Evolutionary conservation across 2,888 invertebrate species (phyloP).

Genomic region (Strigamia crassipes): DNA sequence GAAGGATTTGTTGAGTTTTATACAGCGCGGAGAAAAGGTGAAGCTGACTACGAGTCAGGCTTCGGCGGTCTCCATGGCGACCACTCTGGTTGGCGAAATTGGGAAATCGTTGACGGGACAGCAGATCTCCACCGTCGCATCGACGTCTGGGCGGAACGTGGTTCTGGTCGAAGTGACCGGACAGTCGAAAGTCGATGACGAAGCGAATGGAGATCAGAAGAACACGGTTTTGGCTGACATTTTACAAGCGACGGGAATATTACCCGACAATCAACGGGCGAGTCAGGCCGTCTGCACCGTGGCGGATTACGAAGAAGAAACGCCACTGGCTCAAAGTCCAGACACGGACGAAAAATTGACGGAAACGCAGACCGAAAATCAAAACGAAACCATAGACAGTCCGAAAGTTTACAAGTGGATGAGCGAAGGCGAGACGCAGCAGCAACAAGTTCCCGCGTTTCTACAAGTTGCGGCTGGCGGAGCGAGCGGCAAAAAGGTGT

Average conservation of each 20-base stretch:
- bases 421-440: not conserved
- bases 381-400: not conserved
- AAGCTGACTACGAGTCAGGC: not conserved
- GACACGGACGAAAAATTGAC: not conserved
- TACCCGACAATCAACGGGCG: constrained; percentile 49
- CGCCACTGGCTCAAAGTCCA: not conserved
- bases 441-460: constrained; percentile 1
- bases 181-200: not conserved
- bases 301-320: not conserved
- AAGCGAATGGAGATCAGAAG: constrained; percentile 50
- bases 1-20: not conserved
- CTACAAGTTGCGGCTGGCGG: not conserved
- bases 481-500: not conserved
- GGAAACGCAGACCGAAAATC: not conserved
- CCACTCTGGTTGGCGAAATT: not conserved
- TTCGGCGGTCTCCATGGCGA: not conserved
- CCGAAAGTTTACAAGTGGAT: not conserved
- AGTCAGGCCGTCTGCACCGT: not conserved
- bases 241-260: constrained; percentile 56
- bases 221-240: constrained; percentile 56
- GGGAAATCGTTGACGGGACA: not conserved
- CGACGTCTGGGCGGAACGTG: not conserved
- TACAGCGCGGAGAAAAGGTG: not conserved
- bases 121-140: constrained; percentile 13
- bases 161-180: constrained; percentile 44